Percentiles rank a stretch among this genome's conserved stretches.
Conservation (phyloP, 2,888 invertebrate genomes). For the Serripes groenlandicus region DNA sequence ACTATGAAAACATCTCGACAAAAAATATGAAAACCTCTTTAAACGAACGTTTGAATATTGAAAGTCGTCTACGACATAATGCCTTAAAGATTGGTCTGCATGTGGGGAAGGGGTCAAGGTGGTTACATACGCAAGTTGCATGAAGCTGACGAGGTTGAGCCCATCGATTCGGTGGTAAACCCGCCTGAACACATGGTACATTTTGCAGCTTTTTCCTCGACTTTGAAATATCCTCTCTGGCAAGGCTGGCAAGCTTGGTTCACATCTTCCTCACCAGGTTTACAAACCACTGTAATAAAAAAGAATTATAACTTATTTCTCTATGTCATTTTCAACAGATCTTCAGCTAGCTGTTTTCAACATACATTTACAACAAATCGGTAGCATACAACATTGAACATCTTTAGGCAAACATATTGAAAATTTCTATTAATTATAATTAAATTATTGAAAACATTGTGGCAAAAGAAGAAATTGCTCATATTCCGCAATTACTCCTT, state of each 20-base stretch:
- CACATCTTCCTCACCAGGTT: conserved; percentile 60
- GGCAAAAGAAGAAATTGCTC: neutral
- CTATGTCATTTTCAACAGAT: neutral
- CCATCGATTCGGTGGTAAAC: conserved; percentile 42
- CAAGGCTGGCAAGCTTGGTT: conserved; percentile 91
- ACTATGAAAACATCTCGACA: no score
- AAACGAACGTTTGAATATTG: no score
- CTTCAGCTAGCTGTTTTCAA: neutral
- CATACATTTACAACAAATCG: neutral
- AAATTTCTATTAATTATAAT: neutral
- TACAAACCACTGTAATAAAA: conserved; percentile 64
- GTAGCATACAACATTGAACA: neutral
- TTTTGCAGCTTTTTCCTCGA: conserved; percentile 25
- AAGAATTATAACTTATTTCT: neutral
- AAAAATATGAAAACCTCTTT: no score
- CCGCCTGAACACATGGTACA: conserved; percentile 41
- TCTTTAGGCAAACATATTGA: neutral
- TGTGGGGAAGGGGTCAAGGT: no score
- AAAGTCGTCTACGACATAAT: no score
- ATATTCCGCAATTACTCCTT: no score
- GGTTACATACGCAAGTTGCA: conserved; percentile 58
- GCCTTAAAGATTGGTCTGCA: no score
- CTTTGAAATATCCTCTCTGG: conserved; percentile 85
- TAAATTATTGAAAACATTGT: neutral
- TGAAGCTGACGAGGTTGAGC: conserved; percentile 1